Evolutionary conservation across 2,888 invertebrate species (phyloP), one percentile per base, ranked within the genome.

Genomic region (Rhagonycha lutea): DNA sequence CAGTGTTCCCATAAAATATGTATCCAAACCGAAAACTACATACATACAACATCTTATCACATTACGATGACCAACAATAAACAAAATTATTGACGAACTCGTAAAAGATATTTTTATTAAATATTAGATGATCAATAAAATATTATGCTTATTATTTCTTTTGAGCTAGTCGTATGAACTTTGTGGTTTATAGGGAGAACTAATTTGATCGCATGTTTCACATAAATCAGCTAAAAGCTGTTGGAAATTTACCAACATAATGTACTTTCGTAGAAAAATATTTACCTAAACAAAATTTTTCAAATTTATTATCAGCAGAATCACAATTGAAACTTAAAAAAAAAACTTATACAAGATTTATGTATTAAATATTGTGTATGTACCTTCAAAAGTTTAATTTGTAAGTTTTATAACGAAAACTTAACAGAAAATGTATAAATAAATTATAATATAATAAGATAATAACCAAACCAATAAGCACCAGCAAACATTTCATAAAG

Each of bases 1-100:
- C 73, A 77, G 65, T 63, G 32, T 68, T 69, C 70, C 12, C 32
- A 24, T 77, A 69, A 77, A 77, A 77, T 74, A 74, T 77, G 77
- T 71, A 77, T 12, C 26, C 60, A 23, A 70, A 77, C 71, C 73
- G 73, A 73, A 73, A 76, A 76, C 61, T 73, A 69, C 67, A 61
- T 23, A 68, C 47, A 47, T 47, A 24, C 70, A 29, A 69, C 72
- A 69, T 72, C 67, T 72, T 72, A 76, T 73, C 47, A n/a, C n/a
- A 5, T 65, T 65, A 65, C 24, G 47, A 47, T 5, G 63, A 65
- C 24, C 11, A 24, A 24, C 24, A 65, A 65, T 26, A 18, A n/a
- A 65, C 63, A 65, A 65, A 24, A 26, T 8, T 24, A 65, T 65
- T 65, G 63, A 24, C 26, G 26, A 14, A 1, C 24, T 24, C 9